phyloP scores from a whole-genome alignment of 2,888 invertebrate genomes.

The Callinectes sapidus region DNA sequence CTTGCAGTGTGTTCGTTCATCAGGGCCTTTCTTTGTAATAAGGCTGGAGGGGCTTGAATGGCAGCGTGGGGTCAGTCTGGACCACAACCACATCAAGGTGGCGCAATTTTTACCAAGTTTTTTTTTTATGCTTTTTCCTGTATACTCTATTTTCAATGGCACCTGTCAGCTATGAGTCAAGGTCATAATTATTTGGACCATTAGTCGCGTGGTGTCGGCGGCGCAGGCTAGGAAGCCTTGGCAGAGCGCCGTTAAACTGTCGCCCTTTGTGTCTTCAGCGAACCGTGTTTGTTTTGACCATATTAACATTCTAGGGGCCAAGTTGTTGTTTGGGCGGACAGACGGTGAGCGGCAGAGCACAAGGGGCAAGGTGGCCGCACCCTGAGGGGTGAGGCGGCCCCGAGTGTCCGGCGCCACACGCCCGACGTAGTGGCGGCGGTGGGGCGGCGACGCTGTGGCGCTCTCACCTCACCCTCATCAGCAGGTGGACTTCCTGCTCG shows the following conservation, averaged over 20 bases:
- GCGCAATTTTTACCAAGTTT: not conserved
- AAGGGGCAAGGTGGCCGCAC: conserved; percentile 2
- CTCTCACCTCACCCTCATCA: conserved; percentile 40
- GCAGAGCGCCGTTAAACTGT: not conserved
- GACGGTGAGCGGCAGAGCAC: conserved; percentile 14
- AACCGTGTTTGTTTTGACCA: conserved; percentile 12
- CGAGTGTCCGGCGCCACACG: conserved; percentile 30
- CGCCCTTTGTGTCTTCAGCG: conserved; percentile 7
- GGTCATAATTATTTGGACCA: not conserved
- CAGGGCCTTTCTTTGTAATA: not conserved
- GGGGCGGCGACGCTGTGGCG: conserved; percentile 43
- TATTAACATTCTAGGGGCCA: conserved; percentile 7
- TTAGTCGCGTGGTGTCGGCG: not conserved
- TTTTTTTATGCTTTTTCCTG: not conserved
- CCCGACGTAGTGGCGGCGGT: conserved; percentile 35
- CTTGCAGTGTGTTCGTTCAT: not conserved
- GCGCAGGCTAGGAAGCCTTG: not conserved
- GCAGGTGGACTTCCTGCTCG: conserved; percentile 29
- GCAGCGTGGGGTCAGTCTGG: not conserved
- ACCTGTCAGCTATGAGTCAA: conserved; percentile 9
- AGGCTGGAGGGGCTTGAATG: not conserved
- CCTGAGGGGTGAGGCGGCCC: conserved; percentile 24
- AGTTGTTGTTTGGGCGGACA: conserved; percentile 11
- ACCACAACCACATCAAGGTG: not conserved
- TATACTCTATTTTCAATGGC: not conserved